Evolutionary conservation across 2,888 invertebrate genomes (phyloP).

Genomic region (Pterobdella sp.): DNA sequence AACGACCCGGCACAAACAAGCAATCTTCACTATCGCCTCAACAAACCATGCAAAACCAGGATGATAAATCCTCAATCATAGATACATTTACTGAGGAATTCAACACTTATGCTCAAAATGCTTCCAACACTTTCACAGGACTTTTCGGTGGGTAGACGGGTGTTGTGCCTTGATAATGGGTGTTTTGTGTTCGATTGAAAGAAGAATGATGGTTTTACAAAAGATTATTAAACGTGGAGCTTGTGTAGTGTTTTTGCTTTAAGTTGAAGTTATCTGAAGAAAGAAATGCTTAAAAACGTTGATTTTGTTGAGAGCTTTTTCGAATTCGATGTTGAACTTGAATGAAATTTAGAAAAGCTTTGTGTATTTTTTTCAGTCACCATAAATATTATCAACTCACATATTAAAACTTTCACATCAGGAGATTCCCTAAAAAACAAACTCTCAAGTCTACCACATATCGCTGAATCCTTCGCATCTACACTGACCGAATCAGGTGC

Average conservation of each 20-base stretch:
- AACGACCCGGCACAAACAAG: not conserved
- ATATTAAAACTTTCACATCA: not conserved
- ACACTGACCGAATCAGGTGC: conserved; percentile 22
- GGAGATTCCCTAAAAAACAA: conserved; percentile 20
- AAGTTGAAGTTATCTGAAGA: not conserved
- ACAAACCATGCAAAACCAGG: not conserved
- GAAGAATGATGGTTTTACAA: not conserved
- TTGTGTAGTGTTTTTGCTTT: not conserved
- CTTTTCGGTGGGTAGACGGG: conserved; percentile 74
- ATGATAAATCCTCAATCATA: conserved; percentile 59
- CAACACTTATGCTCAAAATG: conserved; percentile 69
- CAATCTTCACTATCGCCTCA: conserved; percentile 20
- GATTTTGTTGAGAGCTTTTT: not conserved
- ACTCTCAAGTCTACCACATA: conserved; percentile 19
- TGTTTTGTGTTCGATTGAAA: not conserved
- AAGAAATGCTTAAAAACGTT: not conserved
- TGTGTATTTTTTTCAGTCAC: not conserved
- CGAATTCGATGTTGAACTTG: not conserved
- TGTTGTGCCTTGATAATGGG: no score
- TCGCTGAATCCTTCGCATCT: conserved; percentile 23
- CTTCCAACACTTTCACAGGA: conserved; percentile 82
- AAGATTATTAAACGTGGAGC: not conserved
- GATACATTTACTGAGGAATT: conserved; percentile 85
- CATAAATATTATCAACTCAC: no score
- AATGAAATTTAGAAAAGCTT: no score